A percentile compares a stretch with the other conserved stretches of the same genome.
Evolutionary conservation across 2,797 vertebrate genomes (phyloP).

Genomic region (Poeciliopsis gracilis): DNA sequence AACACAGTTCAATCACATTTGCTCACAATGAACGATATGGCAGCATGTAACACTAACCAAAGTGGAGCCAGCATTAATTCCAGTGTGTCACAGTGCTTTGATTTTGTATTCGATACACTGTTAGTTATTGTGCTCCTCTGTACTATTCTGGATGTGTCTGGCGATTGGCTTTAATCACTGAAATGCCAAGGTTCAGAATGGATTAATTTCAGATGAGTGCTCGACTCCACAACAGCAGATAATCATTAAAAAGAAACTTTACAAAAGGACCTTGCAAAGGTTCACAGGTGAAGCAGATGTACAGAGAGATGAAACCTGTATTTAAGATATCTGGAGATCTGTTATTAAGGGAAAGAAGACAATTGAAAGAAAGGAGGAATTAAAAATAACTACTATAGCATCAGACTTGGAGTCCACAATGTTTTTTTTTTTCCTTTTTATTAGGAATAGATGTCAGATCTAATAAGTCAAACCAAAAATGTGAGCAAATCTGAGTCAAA

Average conservation of each 20-base stretch:
- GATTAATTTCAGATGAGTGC: constrained; percentile 44
- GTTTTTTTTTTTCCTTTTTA: too few relatives aligned
- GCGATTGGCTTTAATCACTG: constrained; percentile 51
- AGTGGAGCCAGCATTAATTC: constrained; percentile 33
- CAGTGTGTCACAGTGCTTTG: constrained; percentile 44
- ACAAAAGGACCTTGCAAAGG: constrained; percentile 20
- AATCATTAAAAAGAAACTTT: constrained; percentile 41
- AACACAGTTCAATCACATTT: constrained; percentile 60
- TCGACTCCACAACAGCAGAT: constrained; percentile 29
- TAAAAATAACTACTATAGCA: neutral
- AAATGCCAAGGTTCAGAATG: constrained; percentile 13
- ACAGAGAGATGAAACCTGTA: neutral
- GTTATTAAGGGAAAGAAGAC: neutral
- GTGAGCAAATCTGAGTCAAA: neutral
- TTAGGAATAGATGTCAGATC: neutral
- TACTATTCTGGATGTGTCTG: constrained; percentile 39
- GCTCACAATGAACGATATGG: constrained; percentile 43
- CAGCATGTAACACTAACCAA: constrained; percentile 29
- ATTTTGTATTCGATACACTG: constrained; percentile 50
- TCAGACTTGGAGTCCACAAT: neutral
- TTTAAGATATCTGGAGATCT: neutral
- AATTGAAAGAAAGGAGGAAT: neutral
- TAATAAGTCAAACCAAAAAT: neutral
- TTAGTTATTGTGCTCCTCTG: constrained; percentile 34
- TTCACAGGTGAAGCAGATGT: constrained; percentile 19